Base-by-base conservation (phyloP, 2,888 invertebrate species). In the Poecilus cupreus region DNA sequence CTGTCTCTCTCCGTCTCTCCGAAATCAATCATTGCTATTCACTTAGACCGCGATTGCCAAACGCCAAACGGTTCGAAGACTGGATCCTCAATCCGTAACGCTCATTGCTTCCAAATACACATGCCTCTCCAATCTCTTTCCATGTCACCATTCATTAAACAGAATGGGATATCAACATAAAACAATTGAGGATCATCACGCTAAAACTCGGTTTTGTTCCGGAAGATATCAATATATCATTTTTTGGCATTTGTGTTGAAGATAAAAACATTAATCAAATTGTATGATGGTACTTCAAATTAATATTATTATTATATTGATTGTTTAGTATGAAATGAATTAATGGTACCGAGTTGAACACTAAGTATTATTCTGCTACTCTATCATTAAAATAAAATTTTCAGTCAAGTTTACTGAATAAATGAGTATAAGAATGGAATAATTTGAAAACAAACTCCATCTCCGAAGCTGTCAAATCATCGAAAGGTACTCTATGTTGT, bases 11-110 rank as follows among this genome's bases (percentile, higher is more conserved):
- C 60, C 26, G 60, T 60, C 60, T n/a, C n/a, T 60, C 60, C n/a
- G 60, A 32, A 60, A 60, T 60, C 60, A 60, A 60, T 60, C 60
- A 60, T 60, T 26, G 60, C 60, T 26, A 60, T 60, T 60, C 60
- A 60, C 60, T 60, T n/a, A 60, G 24, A 13, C n/a, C 26, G 60
- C 26, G 24, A 26, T 13, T 60, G 26, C 26, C 60, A 22, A 26
- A 26, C 20, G 26, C 60, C 60, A 26, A 26, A 60, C 43, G 11
- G 43, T 43, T 43, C n/a, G 43, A 43, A 43, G 10, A 10, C 43
- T 60, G 3, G 26, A 60, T 24, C 60, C 24, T 26, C 60, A 22
- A 60, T 24, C 60, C 26, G 54, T 10, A 11, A 20, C 20, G 54
- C 54, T 54, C 54, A 3, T 54, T 54, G 54, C 54, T 54, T 54